Evolutionary conservation across 1,140 invertebrate species (phyloP), one percentile per base, ranked within the genome.

Genomic region (Trichogramma pretiosum): DNA sequence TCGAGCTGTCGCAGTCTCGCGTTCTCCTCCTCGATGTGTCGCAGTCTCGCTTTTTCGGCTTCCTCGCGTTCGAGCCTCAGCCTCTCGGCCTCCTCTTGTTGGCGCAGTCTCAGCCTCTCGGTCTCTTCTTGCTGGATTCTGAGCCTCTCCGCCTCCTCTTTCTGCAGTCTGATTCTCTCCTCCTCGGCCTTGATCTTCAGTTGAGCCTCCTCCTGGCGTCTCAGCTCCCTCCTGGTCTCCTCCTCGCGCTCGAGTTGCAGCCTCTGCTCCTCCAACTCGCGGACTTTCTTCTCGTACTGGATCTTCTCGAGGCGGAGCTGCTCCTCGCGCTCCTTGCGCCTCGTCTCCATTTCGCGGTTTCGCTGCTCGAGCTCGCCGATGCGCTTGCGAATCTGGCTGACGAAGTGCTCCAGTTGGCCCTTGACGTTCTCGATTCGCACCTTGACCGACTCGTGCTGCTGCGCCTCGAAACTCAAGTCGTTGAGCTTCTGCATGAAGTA

Each of bases 341-440:
- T 40, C 0, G 19, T 19, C 5, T 49, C 47, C 13, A 36, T 33
- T 13, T 51, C 49, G 0, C 8, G 17, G 1, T 46, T 13, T 3
- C 44, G 16, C 1, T 22, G 11, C 3, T 36, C 43, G 5, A 42
- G 2, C 10, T 51, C 32, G 8, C 36, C n/a, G 33, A 51, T 51
- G 8, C 24, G 30, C 1, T 2, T 3, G 0, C 14, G 49, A 4
- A 51, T 30, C 5, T 37, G 22, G n/a, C 18, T 11, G 0, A 46
- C 43, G 39, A 42, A 46, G 0, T 4, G 3, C 21, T 51, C 44
- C 16, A 42, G 46, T 5, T 46, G 38, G 8, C 5, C 24, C 17
- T 46, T 51, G 1, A 46, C 3, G 2, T 41, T 24, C 0, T 51
- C 43, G 17, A 51, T 32, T 3, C 37, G 16, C 3, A 11, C 11